These are phyloP conservation scores for Apostichopus japonicus DNA, from an alignment of 35 echinoderm and acorn worm genomes.

Conservation along the genomic window DNA sequence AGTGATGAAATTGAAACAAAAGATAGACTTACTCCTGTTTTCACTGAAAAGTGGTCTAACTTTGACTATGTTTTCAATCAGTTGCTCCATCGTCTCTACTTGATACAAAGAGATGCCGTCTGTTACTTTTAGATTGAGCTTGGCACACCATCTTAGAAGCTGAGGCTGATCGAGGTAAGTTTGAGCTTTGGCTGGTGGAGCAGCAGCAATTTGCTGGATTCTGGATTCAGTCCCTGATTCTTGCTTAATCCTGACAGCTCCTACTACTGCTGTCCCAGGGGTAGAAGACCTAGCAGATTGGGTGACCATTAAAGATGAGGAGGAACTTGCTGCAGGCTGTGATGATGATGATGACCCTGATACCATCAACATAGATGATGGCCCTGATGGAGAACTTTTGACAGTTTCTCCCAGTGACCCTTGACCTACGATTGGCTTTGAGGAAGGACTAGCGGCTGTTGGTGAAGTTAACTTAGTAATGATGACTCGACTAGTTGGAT, in stretches of 20 bases:
- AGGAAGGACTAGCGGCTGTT: neutral
- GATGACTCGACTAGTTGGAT: slow-evolving; percentile 43
- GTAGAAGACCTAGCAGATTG: neutral
- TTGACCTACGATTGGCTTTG: neutral
- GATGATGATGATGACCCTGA: neutral
- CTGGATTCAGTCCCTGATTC: slow-evolving; percentile 30
- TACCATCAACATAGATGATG: neutral
- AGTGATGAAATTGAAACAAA: too few relatives aligned
- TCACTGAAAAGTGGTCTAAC: slow-evolving; percentile 79
- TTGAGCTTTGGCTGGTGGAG: neutral
- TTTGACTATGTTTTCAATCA: slow-evolving; percentile 72
- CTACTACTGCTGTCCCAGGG: neutral
- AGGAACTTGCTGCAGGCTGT: too few relatives aligned
- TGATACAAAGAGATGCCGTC: slow-evolving; percentile 52
- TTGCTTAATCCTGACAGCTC: slow-evolving; percentile 38
- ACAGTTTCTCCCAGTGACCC: neutral
- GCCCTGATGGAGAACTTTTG: neutral
- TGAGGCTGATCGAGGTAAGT: slow-evolving; percentile 47
- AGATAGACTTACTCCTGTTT: slow-evolving; percentile 74
- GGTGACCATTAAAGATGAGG: neutral
- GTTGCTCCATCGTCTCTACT: slow-evolving; percentile 76
- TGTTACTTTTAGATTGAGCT: slow-evolving; percentile 15
- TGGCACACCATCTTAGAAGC: slow-evolving; percentile 18
- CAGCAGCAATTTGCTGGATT: neutral
- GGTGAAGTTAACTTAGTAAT: slow-evolving; percentile 28